Base-by-base conservation (phyloP, 1,140 invertebrate genomes). In the Neodiprion virginianus region DNA sequence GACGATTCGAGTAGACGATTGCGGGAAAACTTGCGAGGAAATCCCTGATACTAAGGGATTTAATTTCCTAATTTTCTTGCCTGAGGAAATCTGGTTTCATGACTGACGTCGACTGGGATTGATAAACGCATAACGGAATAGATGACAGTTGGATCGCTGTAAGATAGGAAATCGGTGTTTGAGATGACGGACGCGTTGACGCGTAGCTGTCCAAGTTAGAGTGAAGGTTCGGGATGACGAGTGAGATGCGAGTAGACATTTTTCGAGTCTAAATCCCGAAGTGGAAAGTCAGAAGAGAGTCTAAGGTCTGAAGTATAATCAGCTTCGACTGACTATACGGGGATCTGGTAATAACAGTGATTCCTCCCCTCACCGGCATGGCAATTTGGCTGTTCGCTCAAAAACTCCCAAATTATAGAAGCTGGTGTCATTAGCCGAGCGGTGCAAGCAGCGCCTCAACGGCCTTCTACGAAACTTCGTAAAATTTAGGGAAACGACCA, bases 341-440 rank as follows among this genome's bases (percentile, higher is more conserved):
- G 79, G 82, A 82, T 80, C 80, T 79, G 78, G 85, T 88, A 88
- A 88, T 88, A 88, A 88, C 86, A 88, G 87, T 88, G 87, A 88
- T 88, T 83, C 86, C 81, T 85, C 79, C 80, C 80, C 86, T 80
- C 82, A 80, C 75, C 85, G 78, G 11, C 11, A 12, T 17, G 53
- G 85, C 86, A 87, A 87, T 88, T 88, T 88, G 81, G 82, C 82
- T 80, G 85, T 85, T 87, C 82, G 82, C 83, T 85, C 83, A 81
- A 88, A 86, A 86, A 85, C 83, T 84, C 86, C 28, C 83, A 88
- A 88, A 87, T 88, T 88, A 88, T 87, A 88, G 85, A 86, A 87
- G 86, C 82, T 85, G 83, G 86, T 86, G 86, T 87, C 85, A 88
- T 87, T 88, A 88, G 83, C 81, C 81, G 72, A 77, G 72, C 11